phyloP scores from a whole-genome alignment of 2,113 vertebrate genomes.

The Phyllostomus discolor region DNA sequence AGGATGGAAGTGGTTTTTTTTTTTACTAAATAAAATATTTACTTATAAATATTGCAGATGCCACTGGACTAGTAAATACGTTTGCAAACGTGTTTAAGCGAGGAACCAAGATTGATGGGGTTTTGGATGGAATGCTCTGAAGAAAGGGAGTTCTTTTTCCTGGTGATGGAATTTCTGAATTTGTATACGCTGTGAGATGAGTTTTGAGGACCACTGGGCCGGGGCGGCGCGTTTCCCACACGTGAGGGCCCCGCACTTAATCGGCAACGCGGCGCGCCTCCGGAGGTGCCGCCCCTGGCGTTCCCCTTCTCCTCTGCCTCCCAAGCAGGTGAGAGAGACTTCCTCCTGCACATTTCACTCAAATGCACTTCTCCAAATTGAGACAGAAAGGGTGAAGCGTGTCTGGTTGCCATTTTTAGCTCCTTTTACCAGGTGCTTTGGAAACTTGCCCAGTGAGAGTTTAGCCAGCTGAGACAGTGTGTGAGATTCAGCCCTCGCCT shows the following conservation, averaged over 20 bases:
- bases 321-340: neutral
- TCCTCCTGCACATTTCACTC: slow-evolving; percentile 28
- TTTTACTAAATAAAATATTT: neutral
- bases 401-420: slow-evolving; percentile 45
- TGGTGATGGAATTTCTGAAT: neutral
- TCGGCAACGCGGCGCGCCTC: neutral
- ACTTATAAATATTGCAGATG: neutral
- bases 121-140: neutral
- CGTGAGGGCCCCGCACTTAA: neutral
- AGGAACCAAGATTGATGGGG: neutral
- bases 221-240: neutral
- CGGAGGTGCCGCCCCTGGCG: neutral
- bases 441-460: neutral
- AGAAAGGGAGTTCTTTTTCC: neutral
- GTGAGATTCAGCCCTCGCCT: neutral
- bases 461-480: neutral
- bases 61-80: neutral
- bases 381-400: neutral
- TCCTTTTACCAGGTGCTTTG: slow-evolving; percentile 2
- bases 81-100: neutral
- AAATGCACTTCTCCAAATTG: neutral
- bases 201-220: neutral
- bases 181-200: neutral
- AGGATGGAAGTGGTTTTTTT: neutral
- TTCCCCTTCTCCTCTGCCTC: neutral